Percentiles rank a stretch among this genome's conserved stretches.
phyloP scores from a whole-genome alignment of 2,113 vertebrate species.

The Vanacampus margaritifer region DNA sequence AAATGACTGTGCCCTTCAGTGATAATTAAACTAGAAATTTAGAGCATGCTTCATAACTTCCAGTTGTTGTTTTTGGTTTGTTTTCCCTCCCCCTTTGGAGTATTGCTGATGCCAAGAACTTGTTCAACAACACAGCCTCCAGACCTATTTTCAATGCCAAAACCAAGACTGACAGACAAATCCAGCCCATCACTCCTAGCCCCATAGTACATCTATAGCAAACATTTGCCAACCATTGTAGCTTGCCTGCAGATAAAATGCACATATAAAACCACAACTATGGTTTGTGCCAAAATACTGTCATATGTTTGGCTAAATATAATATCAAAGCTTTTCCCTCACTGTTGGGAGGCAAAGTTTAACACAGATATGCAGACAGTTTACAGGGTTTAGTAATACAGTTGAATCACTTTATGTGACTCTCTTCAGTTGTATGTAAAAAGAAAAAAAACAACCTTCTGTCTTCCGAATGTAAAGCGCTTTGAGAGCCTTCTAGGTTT shows the following conservation, averaged over 20 bases:
- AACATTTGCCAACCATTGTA: constrained; percentile 45
- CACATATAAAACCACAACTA: constrained; percentile 24
- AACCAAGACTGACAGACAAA: constrained; percentile 44
- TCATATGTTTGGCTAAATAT: constrained; percentile 24
- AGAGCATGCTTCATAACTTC: constrained; percentile 1
- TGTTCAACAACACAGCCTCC: constrained; percentile 48
- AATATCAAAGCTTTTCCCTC: constrained; percentile 16
- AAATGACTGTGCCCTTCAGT: constrained; percentile 1
- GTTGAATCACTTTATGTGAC: background rate
- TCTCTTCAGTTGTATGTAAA: background rate
- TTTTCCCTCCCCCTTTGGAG: constrained; percentile 24
- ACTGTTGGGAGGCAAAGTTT: constrained; percentile 5
- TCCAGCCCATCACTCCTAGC: constrained; percentile 32
- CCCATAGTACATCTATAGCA: constrained; percentile 37
- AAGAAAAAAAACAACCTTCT: background rate
- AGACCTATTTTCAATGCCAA: constrained; percentile 41
- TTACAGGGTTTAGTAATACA: constrained; percentile 15
- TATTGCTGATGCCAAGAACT: constrained; percentile 38
- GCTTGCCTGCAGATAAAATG: constrained; percentile 40
- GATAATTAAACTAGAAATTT: constrained; percentile 6
- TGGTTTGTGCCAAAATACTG: constrained; percentile 26
- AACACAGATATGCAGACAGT: background rate
- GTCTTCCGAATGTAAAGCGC: constrained; percentile 7
- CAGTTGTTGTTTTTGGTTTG: constrained; percentile 18
- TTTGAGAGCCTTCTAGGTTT: no score